Evolutionary conservation across 2,113 vertebrate species (phyloP).

Genomic region (Acrocephalus kingi): DNA sequence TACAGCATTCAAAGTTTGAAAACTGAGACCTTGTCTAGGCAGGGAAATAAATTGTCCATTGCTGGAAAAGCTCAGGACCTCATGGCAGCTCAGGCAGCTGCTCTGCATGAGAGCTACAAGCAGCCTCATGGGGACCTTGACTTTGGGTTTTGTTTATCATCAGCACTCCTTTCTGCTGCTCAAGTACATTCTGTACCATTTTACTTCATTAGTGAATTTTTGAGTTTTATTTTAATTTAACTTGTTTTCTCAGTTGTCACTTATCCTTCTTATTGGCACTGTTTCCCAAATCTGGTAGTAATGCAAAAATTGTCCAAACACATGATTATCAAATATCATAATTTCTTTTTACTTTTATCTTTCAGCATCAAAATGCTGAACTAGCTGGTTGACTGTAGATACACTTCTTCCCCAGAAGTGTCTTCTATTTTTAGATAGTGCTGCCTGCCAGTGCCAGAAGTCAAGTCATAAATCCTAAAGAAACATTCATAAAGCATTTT

Average conservation of each 20-base stretch:
- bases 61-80: background rate
- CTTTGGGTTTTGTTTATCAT: background rate
- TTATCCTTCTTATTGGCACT: background rate
- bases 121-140: background rate
- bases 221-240: background rate
- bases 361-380: background rate
- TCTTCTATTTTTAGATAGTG: background rate
- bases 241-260: background rate
- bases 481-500: background rate
- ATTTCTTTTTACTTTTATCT: background rate
- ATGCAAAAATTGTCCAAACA: background rate
- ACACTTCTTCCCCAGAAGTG: background rate
- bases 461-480: background rate
- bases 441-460: background rate
- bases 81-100: background rate
- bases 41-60: background rate
- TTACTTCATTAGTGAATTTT: background rate
- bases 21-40: background rate
- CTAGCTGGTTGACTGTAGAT: background rate
- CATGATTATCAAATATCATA: background rate
- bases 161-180: background rate
- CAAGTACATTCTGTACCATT: background rate
- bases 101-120: rapidly evolving
- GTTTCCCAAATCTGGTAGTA: background rate
- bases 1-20: background rate